Evolutionary conservation across 2,888 invertebrate species (phyloP), one percentile per base, ranked within the genome.

Genomic region (Hylaea fasciaria): DNA sequence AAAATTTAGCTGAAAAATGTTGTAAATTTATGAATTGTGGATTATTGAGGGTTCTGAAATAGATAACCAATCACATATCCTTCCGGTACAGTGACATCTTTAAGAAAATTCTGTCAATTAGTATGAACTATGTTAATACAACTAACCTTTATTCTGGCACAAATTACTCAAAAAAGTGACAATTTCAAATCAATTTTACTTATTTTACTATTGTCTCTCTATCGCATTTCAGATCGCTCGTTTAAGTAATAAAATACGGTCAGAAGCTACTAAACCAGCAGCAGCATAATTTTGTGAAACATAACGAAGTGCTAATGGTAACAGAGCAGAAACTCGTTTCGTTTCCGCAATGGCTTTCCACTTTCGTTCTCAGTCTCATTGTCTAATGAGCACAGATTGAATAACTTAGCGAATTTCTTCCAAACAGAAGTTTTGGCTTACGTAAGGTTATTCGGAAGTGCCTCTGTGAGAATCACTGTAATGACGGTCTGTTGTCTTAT

Each of bases 361-460:
- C 89, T 91, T 91, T 91, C 90, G 80, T 88, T 91, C 86, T 85
- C 83, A 82, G 80, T 81, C 85, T 87, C 88, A 91, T 91, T 91
- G 91, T 91, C 85, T 89, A 87, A 82, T 77, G 80, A 83, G 80
- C 73, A 71, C 69, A 74, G 81, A 86, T 91, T 91, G 90, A 83
- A 89, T 91, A 91, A 91, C 87, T 83, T 79, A 70, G 82, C 72
- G 80, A 87, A 89, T 87, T 87, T 87, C 86, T 86, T 85, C 82
- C 77, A 78, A 85, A 83, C 76, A 76, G 74, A 16, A 32, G 48
- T 59, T 48, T 55, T 41, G 37, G 76, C 80, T 91, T 89, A 89
- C 84, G 85, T 89, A 90, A 89, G 77, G 76, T 77, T 78, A 77
- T 56, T 54, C 56, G 17, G 56, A 57, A 56, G n/a, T 73, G 73